These are phyloP conservation scores for Apodemus speciosus DNA, from an alignment of 2,113 vertebrate species.

Conservation along the genomic window DNA sequence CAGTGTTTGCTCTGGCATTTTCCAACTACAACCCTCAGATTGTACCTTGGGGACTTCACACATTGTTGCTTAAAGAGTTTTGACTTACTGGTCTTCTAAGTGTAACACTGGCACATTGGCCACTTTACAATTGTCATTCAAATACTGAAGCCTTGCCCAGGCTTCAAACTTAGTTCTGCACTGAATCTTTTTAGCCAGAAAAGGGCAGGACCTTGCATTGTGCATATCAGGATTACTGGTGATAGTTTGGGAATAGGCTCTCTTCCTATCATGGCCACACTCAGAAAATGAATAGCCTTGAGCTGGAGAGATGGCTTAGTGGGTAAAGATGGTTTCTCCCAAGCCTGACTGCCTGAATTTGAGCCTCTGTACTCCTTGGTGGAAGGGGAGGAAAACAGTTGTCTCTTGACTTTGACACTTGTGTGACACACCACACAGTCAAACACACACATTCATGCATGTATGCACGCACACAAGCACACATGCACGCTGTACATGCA, in stretches of 20 bases:
- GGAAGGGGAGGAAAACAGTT: neutral
- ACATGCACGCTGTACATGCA: neutral
- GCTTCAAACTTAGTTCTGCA: neutral
- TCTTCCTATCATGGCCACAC: neutral
- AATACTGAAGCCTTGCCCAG: neutral
- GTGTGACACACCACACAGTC: neutral
- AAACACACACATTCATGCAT: neutral
- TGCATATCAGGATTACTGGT: neutral
- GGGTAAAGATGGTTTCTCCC: neutral
- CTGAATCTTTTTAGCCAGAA: neutral
- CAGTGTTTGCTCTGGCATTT: neutral
- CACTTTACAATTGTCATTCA: neutral
- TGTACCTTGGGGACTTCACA: neutral
- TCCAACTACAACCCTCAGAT: neutral
- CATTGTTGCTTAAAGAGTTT: neutral
- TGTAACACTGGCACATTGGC: neutral
- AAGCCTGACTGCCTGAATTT: neutral
- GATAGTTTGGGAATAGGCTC: neutral
- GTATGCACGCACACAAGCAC: neutral
- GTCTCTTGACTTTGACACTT: neutral
- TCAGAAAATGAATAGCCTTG: neutral
- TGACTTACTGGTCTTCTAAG: neutral
- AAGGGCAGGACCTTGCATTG: neutral
- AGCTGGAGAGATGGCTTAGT: neutral
- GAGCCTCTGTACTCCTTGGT: neutral